Evolutionary conservation across 2,888 invertebrate genomes (phyloP), one percentile per base, ranked within the genome.

Genomic region (Aspidiotus rigidus): DNA sequence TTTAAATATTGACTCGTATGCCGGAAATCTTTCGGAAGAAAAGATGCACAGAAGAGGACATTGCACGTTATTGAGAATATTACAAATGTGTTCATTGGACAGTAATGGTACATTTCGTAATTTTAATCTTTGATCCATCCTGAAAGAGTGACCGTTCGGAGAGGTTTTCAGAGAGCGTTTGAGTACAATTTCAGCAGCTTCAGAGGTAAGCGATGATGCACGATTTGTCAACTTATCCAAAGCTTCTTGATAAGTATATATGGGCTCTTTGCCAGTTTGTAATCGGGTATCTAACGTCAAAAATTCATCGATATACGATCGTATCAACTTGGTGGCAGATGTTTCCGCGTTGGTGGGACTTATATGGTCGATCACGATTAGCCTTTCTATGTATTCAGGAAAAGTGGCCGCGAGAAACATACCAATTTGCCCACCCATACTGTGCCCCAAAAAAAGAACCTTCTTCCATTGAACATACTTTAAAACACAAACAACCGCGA

Each of bases 351-450:
- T 57, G 7, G 72, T 55, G 1, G 75, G 75, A 49, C 74, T 74
- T 2, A 76, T 62, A 7, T 76, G 72, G 72, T 78, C 78, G 1
- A 78, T 41, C 69, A 77, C 71, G 1, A 78, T 72, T 7, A 77
- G 64, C 71, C 75, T 74, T n/a, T 74, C 73, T 6, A 78, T 73
- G 57, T 73, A 44, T 55, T 76, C 73, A 0, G 76, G 76, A 69
- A 74, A 75, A 7, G 76, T 15, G 7, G 74, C 71, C 7, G 74
- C 63, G 59, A 74, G 74, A 41, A 74, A 72, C 2, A 72, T 60
- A 7, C 75, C 74, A 10, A 77, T 72, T 49, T 75, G 77, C 10
- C 79, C 81, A 15, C 82, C 82, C 75, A 81, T 73, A 71, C 77
- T 77, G 72, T 79, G 79, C 2, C 78, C 78, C 41, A 79, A 72